Conservation (phyloP, 1,140 invertebrate species). For the Latrodectus geometricus region DNA sequence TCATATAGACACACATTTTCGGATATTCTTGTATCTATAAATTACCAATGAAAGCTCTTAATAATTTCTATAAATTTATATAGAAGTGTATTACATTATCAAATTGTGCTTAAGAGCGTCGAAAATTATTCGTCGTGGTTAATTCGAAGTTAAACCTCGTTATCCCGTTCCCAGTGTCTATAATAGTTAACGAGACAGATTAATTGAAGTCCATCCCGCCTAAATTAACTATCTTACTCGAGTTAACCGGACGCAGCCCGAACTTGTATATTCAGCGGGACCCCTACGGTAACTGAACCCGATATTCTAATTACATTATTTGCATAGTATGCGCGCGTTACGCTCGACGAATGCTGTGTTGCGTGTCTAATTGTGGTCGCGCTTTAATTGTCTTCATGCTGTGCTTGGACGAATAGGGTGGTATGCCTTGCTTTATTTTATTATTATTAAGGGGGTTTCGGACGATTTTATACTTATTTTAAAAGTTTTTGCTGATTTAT, state of each 20-base stretch:
- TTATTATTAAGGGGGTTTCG: no score
- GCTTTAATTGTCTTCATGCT: neutral
- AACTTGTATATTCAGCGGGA: neutral
- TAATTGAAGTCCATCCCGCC: conserved; percentile 41
- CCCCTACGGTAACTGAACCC: neutral
- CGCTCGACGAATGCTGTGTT: neutral
- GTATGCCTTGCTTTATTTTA: no score
- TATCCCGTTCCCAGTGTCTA: neutral
- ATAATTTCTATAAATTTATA: no score
- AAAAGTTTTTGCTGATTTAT: no score
- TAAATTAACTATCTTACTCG: conserved; percentile 57
- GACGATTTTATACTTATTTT: no score
- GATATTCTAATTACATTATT: conserved; percentile 49
- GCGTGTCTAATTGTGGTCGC: neutral
- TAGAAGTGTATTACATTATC: no score
- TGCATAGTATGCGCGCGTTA: conserved; percentile 9
- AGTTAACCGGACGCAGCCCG: conserved; percentile 31
- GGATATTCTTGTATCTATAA: no score
- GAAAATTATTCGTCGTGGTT: conserved; percentile 17
- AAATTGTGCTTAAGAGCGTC: conserved; percentile 35
- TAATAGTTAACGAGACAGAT: conserved; percentile 57
- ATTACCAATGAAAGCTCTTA: no score
- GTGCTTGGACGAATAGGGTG: no score
- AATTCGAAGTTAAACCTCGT: neutral
- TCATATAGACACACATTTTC: no score